A percentile compares a stretch with the other conserved stretches of the same genome.
Evolutionary conservation across 92 coral and sea anemone genomes (phyloP).

Genomic region (Zoanthus sociatus): DNA sequence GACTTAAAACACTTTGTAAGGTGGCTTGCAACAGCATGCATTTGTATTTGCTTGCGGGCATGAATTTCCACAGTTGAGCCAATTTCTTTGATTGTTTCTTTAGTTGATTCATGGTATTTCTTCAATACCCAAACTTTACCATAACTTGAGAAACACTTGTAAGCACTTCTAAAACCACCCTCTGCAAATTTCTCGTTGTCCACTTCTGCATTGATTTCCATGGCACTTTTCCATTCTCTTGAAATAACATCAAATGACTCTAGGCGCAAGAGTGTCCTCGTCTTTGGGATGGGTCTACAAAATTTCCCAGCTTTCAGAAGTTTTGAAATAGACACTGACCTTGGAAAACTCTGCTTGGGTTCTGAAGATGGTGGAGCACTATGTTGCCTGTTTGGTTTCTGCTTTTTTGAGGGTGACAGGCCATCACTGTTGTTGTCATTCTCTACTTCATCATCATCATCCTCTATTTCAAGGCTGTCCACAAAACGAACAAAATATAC

Average conservation of each 20-base stretch:
- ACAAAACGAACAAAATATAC: slow-evolving; percentile 43
- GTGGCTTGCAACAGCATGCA: slow-evolving; percentile 52
- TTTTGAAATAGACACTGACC: slow-evolving; percentile 41
- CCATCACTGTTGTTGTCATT: not conserved
- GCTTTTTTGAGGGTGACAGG: not conserved
- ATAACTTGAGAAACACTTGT: slow-evolving; percentile 12
- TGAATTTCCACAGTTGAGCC: slow-evolving; percentile 36
- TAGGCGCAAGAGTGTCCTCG: slow-evolving; percentile 28
- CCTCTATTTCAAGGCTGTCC: slow-evolving; percentile 16
- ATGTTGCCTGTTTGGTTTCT: not conserved
- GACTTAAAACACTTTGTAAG: slow-evolving; percentile 27
- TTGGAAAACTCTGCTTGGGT: slow-evolving; percentile 33
- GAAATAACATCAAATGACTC: slow-evolving; percentile 47
- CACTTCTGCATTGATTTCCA: slow-evolving; percentile 25
- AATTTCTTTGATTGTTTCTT: slow-evolving; percentile 23
- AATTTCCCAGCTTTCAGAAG: slow-evolving; percentile 50
- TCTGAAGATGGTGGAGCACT: not conserved
- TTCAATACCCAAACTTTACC: slow-evolving; percentile 20
- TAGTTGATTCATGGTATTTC: slow-evolving; percentile 19
- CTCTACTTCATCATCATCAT: slow-evolving; percentile 21
- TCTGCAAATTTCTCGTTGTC: slow-evolving; percentile 41
- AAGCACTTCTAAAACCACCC: slow-evolving; percentile 36
- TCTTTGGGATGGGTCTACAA: slow-evolving; percentile 36
- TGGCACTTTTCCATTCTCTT: slow-evolving; percentile 44
- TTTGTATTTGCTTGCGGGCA: slow-evolving; percentile 55